These are phyloP conservation scores for Coleophora flavipennella DNA, from an alignment of 2,888 invertebrate genomes.

Conservation along the genomic window DNA sequence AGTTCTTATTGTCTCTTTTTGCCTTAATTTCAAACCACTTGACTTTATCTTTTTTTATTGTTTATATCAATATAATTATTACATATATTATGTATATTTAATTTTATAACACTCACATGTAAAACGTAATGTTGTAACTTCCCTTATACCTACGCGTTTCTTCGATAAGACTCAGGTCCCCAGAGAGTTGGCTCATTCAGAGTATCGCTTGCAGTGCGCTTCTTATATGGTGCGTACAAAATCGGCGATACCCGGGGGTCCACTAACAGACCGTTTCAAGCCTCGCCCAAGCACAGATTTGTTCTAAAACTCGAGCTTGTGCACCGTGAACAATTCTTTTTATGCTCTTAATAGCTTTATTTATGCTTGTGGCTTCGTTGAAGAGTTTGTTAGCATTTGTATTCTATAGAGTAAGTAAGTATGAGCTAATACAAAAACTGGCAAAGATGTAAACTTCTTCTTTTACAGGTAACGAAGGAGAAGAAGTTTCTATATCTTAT, in stretches of 20 bases:
- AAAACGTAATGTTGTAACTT: no score
- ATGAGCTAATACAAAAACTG: neutral
- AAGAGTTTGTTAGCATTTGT: no score
- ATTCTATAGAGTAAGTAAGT: neutral
- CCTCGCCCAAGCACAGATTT: constrained; percentile 38
- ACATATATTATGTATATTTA: no score
- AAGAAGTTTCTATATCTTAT: no score
- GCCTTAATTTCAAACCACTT: no score
- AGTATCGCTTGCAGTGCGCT: constrained; percentile 38
- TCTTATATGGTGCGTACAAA: constrained; percentile 67
- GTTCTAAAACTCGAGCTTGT: constrained; percentile 34
- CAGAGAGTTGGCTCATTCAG: constrained; percentile 36
- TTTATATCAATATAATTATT: no score
- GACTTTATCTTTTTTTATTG: no score
- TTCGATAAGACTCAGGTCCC: constrained; percentile 19
- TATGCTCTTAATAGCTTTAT: constrained; percentile 5
- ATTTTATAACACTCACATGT: no score
- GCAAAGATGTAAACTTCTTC: no score
- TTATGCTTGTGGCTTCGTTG: neutral
- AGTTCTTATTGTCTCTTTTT: no score
- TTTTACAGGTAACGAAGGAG: no score
- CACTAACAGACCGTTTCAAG: constrained; percentile 48
- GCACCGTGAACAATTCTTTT: constrained; percentile 27
- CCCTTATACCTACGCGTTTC: neutral
- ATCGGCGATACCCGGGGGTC: constrained; percentile 62